Base-by-base conservation (phyloP, 1,140 invertebrate species). In the Drosophila punjabiensis region DNA sequence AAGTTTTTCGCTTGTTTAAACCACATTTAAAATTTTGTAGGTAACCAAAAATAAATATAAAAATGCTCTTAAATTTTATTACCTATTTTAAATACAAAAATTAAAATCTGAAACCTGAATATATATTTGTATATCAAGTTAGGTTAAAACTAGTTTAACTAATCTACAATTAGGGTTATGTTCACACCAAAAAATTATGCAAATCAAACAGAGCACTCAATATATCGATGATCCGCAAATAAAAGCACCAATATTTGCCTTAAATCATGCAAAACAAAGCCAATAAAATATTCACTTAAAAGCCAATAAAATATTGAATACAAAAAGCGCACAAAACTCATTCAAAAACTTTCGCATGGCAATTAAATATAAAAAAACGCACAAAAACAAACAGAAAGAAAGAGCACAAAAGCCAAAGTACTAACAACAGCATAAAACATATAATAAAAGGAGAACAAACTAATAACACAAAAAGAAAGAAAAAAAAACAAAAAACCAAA, bases 401-500 rank as follows among this genome's bases (percentile, higher is more conserved):
- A 63, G 18, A 63, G 59, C 47, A 60, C 18, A 74, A 62, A 59
- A n/a, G 65, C 33, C 60, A 41, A 66, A 33, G 32, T 9, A 41
- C 41, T 2, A 67, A 63, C 52, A 68, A 37, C 56, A 28, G 32
- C 48, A 61, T 18, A 61, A 47, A 80, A 73, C 18, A 76, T 30
- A 35, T 33, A 24, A 75, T 43, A 52, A 60, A 73, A 30, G 52
- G 50, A 66, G 58, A 65, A 79, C 64, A 48, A 64, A 59, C 69
- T 70, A 70, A 35, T 69, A 67, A 82, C 37, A 55, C 59, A 74
- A 18, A 18, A n/a, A 52, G 18, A 10, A 11, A 52, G 0, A 48
- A 32, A 65, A 68, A 63, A 66, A 68, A 63, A 65, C 47, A 59
- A 60, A 69, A 24, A 81, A 78, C 55, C 48, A 92, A 84, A 81